Base-by-base conservation (phyloP, 2,113 vertebrate genomes). In the Sapajus apella region DNA sequence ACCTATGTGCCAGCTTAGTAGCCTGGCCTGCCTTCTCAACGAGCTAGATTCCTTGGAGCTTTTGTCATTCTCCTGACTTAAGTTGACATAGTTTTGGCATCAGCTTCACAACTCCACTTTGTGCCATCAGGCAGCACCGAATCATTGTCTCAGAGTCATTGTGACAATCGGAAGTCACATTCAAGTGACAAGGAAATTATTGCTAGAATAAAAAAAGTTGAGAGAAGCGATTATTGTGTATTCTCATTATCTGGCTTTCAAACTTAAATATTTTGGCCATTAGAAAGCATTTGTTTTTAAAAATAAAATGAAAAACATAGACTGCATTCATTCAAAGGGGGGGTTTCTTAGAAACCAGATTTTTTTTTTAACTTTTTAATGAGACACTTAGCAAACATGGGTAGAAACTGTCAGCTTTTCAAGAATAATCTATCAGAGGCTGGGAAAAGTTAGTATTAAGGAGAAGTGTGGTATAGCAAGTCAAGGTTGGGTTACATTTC, bases 291-390 rank as follows among this genome's bases (percentile, higher is more conserved):
- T 93, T 87, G 92, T 97, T 97, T 96, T 94, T 90, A 43, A 95
- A 97, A 97, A 97, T 72, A 97, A 93, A 95, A 92, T 40, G 45
- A 96, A 86, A 77, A 97, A 52, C 58, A 77, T 66, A 84, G 75
- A 77, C 43, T 79, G 35, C 20, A 18, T 91, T 97, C 25, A 21
- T 91, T 97, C 47, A 84, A 40, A 90, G 13, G 45, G 12, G 12
- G 55, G 47, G 2, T 30, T 89, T 91, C 84, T 96, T 91, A 94
- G 91, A 95, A 96, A 80, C 27, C 30, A 82, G 80, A 40, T 77
- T 76, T 17, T 68, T 82, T 87, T 55, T 83, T 87, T 68, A 20
- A 75, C 20, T 56, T 64, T 90, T 95, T 68, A 93, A 79, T 96
- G 76, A 80, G 68, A 81, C 66, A 30, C 82, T 75, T 72, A 86